phyloP scores from a whole-genome alignment of 2,888 invertebrate genomes.

The Meandrusa payeni region DNA sequence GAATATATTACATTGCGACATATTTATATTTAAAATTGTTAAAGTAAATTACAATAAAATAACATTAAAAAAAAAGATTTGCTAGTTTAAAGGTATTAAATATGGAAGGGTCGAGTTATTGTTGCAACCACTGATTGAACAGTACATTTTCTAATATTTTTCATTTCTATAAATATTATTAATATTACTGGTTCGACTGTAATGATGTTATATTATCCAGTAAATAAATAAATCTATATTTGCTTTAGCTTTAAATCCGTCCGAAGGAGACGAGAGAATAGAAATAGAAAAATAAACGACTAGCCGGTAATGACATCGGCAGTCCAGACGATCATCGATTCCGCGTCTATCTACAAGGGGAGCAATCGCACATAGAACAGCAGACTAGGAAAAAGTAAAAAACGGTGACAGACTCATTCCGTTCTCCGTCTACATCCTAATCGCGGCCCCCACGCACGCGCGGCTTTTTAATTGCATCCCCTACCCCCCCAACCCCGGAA shows the following conservation, averaged over 20 bases:
- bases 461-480: conserved; percentile 80
- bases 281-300: conserved; percentile 29
- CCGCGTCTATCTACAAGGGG: conserved; percentile 43
- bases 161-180: too few species aligned
- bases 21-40: too few species aligned
- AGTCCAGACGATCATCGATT: conserved; percentile 54
- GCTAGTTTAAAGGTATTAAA: too few species aligned
- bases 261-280: conserved; percentile 19
- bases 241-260: conserved; percentile 8
- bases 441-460: conserved; percentile 78
- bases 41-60: too few species aligned
- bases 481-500: conserved; percentile 70
- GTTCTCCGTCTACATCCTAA: conserved; percentile 75
- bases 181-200: too few species aligned
- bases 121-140: too few species aligned
- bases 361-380: conserved; percentile 43
- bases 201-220: too few species aligned
- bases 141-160: too few species aligned
- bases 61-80: too few species aligned
- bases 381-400: conserved; percentile 79
- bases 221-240: too few species aligned
- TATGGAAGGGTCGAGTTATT: too few species aligned
- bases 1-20: too few species aligned
- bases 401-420: conserved; percentile 75
- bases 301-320: conserved; percentile 32